Conservation (phyloP, 1,140 invertebrate genomes). For the Ephestia elutella region DNA sequence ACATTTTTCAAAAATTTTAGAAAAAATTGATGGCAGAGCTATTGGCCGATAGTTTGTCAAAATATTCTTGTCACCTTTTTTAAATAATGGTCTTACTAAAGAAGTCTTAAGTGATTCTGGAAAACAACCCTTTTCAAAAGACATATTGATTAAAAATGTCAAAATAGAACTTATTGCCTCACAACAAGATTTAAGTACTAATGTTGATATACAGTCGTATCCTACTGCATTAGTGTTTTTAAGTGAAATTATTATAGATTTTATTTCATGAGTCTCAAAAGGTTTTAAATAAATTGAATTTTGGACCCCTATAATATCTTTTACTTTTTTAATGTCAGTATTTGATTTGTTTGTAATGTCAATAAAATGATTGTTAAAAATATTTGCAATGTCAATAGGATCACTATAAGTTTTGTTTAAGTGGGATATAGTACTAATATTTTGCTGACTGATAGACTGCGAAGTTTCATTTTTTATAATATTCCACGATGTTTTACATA, state of each 20-base stretch:
- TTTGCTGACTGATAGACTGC: background rate
- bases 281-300: background rate
- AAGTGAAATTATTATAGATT: background rate
- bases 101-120: constrained; percentile 18
- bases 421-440: background rate
- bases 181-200: background rate
- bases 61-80: constrained; percentile 20
- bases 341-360: background rate
- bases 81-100: constrained; percentile 23
- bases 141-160: background rate
- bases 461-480: constrained; percentile 5
- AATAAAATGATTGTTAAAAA: background rate
- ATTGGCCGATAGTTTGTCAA: constrained; percentile 31
- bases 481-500: constrained; percentile 6
- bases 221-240: background rate
- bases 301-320: background rate
- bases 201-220: background rate
- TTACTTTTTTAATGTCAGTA: background rate
- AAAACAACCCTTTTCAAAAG: constrained; percentile 7
- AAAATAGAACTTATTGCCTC: background rate
- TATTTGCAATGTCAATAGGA: background rate
- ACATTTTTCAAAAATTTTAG: constrained; percentile 36
- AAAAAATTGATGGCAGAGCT: constrained; percentile 25
- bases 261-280: background rate
- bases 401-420: background rate